phyloP scores from a whole-genome alignment of 2,888 invertebrate genomes.

The Apoda limacodes region DNA sequence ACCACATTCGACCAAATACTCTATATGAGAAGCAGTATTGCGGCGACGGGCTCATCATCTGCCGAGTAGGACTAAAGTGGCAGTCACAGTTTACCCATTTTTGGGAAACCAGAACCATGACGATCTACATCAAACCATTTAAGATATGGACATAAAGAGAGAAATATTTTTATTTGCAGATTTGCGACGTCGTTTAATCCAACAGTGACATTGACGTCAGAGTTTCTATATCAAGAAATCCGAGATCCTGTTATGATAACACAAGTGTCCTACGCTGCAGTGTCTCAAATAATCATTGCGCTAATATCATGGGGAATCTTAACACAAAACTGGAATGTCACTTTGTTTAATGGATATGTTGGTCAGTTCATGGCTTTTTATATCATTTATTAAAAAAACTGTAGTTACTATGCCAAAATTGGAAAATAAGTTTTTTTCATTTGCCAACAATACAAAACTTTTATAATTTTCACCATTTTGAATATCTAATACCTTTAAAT shows the following conservation, averaged over 20 bases:
- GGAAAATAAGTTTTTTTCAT: not conserved
- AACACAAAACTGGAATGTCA: conserved; percentile 23
- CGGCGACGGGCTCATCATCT: too few species aligned
- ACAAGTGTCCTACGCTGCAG: conserved; percentile 23
- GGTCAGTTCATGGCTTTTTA: conserved; percentile 19
- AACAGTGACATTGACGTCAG: conserved; percentile 25
- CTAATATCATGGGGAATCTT: conserved; percentile 26
- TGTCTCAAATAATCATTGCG: conserved; percentile 23
- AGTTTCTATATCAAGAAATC: conserved; percentile 27
- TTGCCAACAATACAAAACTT: conserved; percentile 1
- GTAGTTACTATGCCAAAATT: not conserved
- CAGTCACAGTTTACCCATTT: too few species aligned
- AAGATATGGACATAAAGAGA: too few species aligned
- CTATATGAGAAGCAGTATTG: too few species aligned
- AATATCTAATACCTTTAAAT: conserved; percentile 5
- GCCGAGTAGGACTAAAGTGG: too few species aligned
- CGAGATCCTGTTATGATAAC: conserved; percentile 27
- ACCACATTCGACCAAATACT: too few species aligned
- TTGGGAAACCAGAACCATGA: too few species aligned
- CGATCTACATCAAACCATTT: too few species aligned
- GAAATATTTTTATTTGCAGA: conserved; percentile 20
- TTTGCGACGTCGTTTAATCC: conserved; percentile 26
- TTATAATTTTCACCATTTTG: conserved; percentile 5
- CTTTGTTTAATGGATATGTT: conserved; percentile 22
- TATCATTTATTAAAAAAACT: not conserved